Percentiles rank a stretch among this genome's conserved stretches.
Evolutionary conservation across 2,113 vertebrate genomes (phyloP).

Genomic region (Paedocypris sp.): DNA sequence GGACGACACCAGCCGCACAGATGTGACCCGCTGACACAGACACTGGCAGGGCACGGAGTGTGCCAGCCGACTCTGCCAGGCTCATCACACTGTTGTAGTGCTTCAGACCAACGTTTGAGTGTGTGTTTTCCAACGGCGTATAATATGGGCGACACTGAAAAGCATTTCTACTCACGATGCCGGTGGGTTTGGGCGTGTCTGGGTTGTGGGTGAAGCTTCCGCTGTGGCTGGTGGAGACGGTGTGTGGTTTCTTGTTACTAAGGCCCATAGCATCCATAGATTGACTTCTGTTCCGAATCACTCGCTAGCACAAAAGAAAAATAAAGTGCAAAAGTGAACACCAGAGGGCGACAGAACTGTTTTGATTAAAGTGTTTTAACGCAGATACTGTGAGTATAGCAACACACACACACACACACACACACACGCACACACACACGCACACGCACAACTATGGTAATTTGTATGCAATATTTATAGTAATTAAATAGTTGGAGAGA

Average conservation of each 20-base stretch:
- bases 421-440: no score
- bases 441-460: neutral
- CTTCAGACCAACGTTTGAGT: neutral
- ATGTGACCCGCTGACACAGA: neutral
- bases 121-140: neutral
- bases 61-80: neutral
- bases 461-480: no score
- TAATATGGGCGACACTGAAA: conserved; percentile 1
- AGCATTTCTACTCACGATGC: conserved; percentile 75
- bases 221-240: conserved; percentile 84
- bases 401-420: no score
- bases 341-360: conserved; percentile 30
- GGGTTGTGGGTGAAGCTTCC: conserved; percentile 81
- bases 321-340: conserved; percentile 37
- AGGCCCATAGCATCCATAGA: conserved; percentile 91
- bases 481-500: no score
- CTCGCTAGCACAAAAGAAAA: conserved; percentile 68
- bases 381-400: no score
- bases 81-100: neutral
- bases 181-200: conserved; percentile 73
- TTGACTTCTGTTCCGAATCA: conserved; percentile 87
- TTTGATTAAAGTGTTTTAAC: no score
- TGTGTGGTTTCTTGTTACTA: conserved; percentile 77
- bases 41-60: neutral
- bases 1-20: conserved; percentile 1